These are phyloP conservation scores for Pseudoips prasinana DNA, from an alignment of 2,888 invertebrate species.

Conservation along the genomic window DNA sequence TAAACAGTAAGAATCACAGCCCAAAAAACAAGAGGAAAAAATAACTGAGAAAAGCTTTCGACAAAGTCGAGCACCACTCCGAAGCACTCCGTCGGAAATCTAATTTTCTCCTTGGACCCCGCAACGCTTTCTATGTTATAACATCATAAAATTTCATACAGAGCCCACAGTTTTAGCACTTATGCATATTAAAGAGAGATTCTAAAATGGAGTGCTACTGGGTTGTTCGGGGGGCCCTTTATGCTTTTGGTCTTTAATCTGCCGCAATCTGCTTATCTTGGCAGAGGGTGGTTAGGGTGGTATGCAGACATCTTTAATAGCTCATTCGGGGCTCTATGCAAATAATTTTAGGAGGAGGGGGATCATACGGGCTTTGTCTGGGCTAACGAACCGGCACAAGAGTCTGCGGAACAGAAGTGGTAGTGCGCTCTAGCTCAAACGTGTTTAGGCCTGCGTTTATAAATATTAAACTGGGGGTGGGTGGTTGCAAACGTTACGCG, in stretches of 20 bases:
- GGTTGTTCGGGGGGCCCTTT: constrained; percentile 60
- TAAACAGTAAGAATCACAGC: constrained; percentile 69
- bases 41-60: constrained; percentile 65
- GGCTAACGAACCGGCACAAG: constrained; percentile 77
- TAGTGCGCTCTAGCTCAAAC: constrained; percentile 56
- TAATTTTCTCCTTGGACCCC: constrained; percentile 75
- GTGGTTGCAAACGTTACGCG: constrained; percentile 58
- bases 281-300: constrained; percentile 57
- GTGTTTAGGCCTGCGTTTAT: constrained; percentile 65
- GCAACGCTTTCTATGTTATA: constrained; percentile 53
- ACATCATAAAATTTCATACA: constrained; percentile 67
- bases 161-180: constrained; percentile 63
- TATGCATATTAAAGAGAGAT: constrained; percentile 62
- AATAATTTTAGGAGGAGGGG: constrained; percentile 74
- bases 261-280: constrained; percentile 80
- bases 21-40: constrained; percentile 51
- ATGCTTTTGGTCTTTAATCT: constrained; percentile 80
- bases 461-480: constrained; percentile 67
- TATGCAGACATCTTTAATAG: constrained; percentile 77
- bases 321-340: constrained; percentile 81
- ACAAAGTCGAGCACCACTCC: constrained; percentile 69
- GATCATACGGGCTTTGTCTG: constrained; percentile 81
- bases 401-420: constrained; percentile 75
- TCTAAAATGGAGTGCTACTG: constrained; percentile 59
- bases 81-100: constrained; percentile 71